phyloP scores from a whole-genome alignment of 2,888 invertebrate genomes.

The Xestia rhomboidea region DNA sequence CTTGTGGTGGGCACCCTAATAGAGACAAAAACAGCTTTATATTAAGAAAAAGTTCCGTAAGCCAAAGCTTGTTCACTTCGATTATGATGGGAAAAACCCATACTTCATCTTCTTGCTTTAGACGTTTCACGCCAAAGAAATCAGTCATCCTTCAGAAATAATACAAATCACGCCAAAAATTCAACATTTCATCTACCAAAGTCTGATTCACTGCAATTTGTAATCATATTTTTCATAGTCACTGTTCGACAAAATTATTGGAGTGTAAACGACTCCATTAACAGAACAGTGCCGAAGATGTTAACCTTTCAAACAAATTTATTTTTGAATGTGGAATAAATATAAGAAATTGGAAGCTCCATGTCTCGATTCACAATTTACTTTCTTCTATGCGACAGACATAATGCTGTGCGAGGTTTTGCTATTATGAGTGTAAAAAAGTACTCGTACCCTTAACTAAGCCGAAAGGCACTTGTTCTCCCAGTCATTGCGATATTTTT shows the following conservation, averaged over 20 bases:
- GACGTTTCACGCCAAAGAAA: neutral
- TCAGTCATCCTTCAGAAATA: neutral
- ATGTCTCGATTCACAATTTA: constrained; percentile 19
- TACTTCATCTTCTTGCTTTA: too few species aligned
- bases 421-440: too few species aligned
- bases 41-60: too few species aligned
- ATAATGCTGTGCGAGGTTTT: too few species aligned
- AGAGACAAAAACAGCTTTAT: too few species aligned
- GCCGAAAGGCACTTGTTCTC: too few species aligned
- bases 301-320: constrained; percentile 21
- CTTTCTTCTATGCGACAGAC: neutral
- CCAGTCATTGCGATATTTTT: too few species aligned
- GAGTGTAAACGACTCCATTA: constrained; percentile 37
- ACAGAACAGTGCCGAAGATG: constrained; percentile 7
- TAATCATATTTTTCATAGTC: constrained; percentile 39
- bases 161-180: constrained; percentile 15
- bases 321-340: constrained; percentile 32
- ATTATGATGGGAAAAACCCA: too few species aligned
- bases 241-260: constrained; percentile 25
- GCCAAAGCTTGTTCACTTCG: too few species aligned
- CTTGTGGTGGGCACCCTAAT: too few species aligned
- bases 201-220: constrained; percentile 12
- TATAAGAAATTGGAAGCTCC: constrained; percentile 29
- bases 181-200: neutral
- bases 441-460: too few species aligned